Evolutionary conservation across 2,113 vertebrate species (phyloP).

Genomic region (Corythornis vintsioides): DNA sequence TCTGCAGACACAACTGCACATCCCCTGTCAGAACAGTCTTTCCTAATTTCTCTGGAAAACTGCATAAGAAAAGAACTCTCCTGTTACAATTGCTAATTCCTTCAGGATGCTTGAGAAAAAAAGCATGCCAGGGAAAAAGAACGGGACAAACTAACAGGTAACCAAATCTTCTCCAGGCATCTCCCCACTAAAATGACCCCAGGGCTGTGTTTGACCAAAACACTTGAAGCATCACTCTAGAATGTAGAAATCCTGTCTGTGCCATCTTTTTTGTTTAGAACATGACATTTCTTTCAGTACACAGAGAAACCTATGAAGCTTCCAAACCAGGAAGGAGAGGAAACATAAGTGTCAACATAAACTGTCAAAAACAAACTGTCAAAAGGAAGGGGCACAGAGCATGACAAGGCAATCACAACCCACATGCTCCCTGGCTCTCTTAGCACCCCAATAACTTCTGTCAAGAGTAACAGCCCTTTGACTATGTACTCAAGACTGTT

Average conservation of each 20-base stretch:
- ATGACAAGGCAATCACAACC: rapidly evolving
- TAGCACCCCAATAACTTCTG: rapidly evolving
- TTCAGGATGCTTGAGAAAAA: neutral
- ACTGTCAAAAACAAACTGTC: neutral
- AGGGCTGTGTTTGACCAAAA: neutral
- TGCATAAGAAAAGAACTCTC: neutral
- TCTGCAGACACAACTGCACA: neutral
- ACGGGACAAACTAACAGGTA: neutral
- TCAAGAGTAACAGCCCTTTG: neutral
- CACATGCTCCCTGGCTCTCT: neutral
- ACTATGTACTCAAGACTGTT: neutral
- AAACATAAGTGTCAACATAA: neutral
- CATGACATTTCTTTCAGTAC: neutral
- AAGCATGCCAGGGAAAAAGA: neutral
- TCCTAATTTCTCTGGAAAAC: neutral
- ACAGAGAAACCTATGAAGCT: neutral
- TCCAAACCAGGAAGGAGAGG: neutral
- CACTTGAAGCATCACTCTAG: neutral
- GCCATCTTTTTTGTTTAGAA: neutral
- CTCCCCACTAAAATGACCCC: neutral
- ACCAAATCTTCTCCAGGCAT: neutral
- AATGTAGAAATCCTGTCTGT: neutral
- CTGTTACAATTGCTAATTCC: neutral
- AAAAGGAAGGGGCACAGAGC: neutral
- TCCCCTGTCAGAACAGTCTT: neutral